Conservation (phyloP, 2,888 invertebrate genomes). For the Thereva nobilitata region DNA sequence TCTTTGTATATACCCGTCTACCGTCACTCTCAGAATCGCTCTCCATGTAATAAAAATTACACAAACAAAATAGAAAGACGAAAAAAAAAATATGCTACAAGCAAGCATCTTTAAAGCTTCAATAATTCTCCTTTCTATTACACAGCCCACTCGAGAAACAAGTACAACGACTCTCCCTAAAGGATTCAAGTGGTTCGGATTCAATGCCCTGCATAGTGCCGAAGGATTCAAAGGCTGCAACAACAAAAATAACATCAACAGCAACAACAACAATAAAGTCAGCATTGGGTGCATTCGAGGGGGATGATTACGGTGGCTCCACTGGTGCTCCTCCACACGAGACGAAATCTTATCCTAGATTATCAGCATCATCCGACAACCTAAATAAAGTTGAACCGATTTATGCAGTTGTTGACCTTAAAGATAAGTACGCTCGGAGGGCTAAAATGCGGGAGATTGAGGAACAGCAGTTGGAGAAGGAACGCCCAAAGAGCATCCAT, state of each 20-base stretch:
- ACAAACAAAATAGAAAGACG: not conserved
- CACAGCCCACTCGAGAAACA: constrained; percentile 44
- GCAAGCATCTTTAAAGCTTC: constrained; percentile 9
- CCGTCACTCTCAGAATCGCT: too few relatives aligned
- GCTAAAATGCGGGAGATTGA: constrained; percentile 45
- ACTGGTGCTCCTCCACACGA: constrained; percentile 11
- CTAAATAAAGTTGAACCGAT: constrained; percentile 46
- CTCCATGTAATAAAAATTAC: not conserved
- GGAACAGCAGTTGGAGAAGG: constrained; percentile 39
- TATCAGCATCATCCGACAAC: constrained; percentile 40
- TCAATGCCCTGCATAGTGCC: not conserved
- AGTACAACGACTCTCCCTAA: constrained; percentile 47
- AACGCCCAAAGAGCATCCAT: constrained; percentile 44
- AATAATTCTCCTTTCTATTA: constrained; percentile 21
- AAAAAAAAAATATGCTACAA: constrained; percentile 11
- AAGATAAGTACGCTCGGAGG: constrained; percentile 49
- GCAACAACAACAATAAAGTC: not conserved
- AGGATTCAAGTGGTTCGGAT: constrained; percentile 44
- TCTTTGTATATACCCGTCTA: too few relatives aligned
- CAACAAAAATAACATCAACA: not conserved
- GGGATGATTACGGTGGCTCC: constrained; percentile 8
- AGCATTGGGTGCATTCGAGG: not conserved
- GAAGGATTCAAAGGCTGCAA: not conserved
- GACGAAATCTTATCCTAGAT: constrained; percentile 29
- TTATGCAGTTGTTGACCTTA: constrained; percentile 52